Percentiles rank a stretch among this genome's conserved stretches.
Evolutionary conservation across 2,797 vertebrate species (phyloP).

Genomic region (Chlorospingus flavigularis): DNA sequence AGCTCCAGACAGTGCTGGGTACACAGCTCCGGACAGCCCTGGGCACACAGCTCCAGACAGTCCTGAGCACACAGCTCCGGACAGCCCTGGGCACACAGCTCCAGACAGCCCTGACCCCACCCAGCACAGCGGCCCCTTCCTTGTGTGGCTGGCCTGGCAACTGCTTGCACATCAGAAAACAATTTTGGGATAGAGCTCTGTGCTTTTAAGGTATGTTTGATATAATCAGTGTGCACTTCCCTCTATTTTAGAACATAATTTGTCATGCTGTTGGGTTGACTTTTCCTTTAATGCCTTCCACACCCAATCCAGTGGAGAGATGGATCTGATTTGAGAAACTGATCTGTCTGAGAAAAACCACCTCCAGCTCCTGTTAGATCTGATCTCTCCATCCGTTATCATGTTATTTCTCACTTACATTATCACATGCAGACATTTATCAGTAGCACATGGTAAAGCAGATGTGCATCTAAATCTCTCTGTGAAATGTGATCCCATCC

Average conservation of each 20-base stretch:
- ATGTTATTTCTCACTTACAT: not conserved
- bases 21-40: too few species aligned
- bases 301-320: not conserved
- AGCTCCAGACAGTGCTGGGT: too few species aligned
- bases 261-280: not conserved
- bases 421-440: not conserved
- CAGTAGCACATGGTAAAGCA: not conserved
- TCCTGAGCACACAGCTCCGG: too few species aligned
- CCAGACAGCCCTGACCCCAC: too few species aligned
- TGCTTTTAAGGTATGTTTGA: not conserved
- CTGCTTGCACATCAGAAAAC: not conserved
- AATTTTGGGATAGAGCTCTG: not conserved
- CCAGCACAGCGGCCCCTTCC: not conserved
- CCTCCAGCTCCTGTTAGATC: not conserved
- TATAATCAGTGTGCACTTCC: not conserved
- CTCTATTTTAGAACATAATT: not conserved
- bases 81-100: too few species aligned
- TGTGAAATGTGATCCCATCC: not conserved
- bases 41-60: too few species aligned
- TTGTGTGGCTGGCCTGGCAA: not conserved
- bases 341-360: not conserved
- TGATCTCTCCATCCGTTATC: fast-evolving
- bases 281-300: not conserved
- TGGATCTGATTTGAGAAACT: not conserved
- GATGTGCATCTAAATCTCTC: not conserved